Conservation (phyloP, 2,113 vertebrate species). For the Lonchura striata region DNA sequence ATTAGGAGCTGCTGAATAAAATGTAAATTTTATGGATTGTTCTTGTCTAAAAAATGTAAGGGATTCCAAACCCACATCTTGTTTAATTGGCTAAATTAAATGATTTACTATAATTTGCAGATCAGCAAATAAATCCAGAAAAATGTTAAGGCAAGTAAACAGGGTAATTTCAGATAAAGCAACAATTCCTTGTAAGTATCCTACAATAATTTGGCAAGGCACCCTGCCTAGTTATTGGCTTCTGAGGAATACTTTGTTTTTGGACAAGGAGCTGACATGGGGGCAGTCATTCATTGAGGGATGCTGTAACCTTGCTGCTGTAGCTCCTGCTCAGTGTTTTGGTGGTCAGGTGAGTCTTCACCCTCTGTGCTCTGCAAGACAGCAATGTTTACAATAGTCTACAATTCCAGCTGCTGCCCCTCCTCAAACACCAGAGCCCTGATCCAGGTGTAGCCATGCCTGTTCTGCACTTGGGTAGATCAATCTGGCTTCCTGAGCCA, state of each 20-base stretch:
- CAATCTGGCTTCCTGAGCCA: neutral
- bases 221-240: neutral
- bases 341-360: neutral
- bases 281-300: rapidly evolving
- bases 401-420: neutral
- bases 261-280: neutral
- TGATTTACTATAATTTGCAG: neutral
- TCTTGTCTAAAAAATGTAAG: neutral
- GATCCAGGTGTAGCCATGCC: neutral
- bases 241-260: neutral
- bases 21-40: neutral
- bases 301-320: neutral
- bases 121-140: neutral
- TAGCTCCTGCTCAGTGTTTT: neutral
- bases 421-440: neutral
- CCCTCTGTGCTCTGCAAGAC: neutral
- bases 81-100: neutral
- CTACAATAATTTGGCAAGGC: neutral
- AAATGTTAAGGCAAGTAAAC: neutral
- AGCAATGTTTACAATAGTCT: neutral
- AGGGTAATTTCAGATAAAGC: neutral
- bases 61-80: neutral
- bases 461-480: neutral
- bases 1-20: neutral
- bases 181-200: neutral